Conservation (phyloP, 2,113 vertebrate genomes). For the Mirounga angustirostris region DNA sequence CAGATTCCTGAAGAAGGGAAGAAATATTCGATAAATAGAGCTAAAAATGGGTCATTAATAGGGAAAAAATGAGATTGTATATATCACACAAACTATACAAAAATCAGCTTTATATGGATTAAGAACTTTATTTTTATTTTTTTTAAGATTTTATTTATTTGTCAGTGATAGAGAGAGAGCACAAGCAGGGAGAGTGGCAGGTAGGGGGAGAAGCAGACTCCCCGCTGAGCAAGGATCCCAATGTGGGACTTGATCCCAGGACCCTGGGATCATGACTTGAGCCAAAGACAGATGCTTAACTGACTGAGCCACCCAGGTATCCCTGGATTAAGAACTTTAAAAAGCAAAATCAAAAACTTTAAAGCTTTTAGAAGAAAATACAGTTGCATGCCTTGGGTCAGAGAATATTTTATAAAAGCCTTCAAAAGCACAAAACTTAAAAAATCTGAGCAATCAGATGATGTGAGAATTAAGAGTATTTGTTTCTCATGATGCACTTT, state of each 20-base stretch:
- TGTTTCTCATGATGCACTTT: background rate
- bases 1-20: background rate
- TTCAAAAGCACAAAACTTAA: background rate
- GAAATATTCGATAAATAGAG: background rate
- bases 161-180: background rate
- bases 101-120: background rate
- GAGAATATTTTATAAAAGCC: background rate
- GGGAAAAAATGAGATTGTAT: background rate
- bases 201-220: background rate
- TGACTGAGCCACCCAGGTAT: background rate
- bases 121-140: background rate
- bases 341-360: background rate
- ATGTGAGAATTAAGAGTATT: background rate
- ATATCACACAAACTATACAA: background rate
- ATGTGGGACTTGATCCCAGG: background rate
- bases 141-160: background rate
- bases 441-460: background rate
- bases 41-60: background rate
- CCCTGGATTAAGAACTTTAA: background rate
- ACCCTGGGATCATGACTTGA: background rate
- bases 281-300: background rate
- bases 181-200: too few relatives aligned
- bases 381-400: background rate
- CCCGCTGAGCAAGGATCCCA: background rate
- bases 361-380: background rate